phyloP scores from a whole-genome alignment of 2,113 vertebrate species.

The Poeciliopsis prolifica region DNA sequence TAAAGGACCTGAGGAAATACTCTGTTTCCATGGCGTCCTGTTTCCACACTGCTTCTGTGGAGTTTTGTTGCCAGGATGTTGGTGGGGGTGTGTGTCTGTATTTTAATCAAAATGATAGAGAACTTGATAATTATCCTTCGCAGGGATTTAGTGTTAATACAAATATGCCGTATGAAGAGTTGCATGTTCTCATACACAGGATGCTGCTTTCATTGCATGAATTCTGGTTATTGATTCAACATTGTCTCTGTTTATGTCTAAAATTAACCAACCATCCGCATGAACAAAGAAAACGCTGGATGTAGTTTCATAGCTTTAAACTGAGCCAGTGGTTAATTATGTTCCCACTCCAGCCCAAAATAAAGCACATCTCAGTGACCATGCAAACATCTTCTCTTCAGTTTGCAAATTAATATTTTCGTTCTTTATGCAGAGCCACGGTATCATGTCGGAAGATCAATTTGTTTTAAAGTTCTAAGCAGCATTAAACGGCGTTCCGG shows the following conservation, averaged over 20 bases:
- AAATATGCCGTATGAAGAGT: constrained; percentile 7
- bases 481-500: too few species aligned
- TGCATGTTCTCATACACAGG: constrained; percentile 17
- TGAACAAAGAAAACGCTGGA: too few species aligned
- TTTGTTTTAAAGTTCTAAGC: too few species aligned
- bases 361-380: not conserved
- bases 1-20: constrained; percentile 14
- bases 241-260: not conserved
- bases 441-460: too few species aligned
- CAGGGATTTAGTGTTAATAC: constrained; percentile 53
- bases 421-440: not conserved
- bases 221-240: constrained; percentile 10
- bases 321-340: too few species aligned
- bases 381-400: not conserved
- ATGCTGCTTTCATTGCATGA: constrained; percentile 19
- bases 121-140: constrained; percentile 73
- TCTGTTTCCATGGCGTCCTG: constrained; percentile 74
- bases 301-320: too few species aligned
- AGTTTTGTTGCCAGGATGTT: constrained; percentile 64
- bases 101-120: constrained; percentile 75
- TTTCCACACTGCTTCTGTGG: constrained; percentile 63
- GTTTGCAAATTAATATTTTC: not conserved
- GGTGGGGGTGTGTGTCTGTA: constrained; percentile 60
- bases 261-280: not conserved
- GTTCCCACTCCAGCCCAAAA: not conserved